Evolutionary conservation across 1,140 invertebrate genomes (phyloP).

Genomic region (Megathymus violae): DNA sequence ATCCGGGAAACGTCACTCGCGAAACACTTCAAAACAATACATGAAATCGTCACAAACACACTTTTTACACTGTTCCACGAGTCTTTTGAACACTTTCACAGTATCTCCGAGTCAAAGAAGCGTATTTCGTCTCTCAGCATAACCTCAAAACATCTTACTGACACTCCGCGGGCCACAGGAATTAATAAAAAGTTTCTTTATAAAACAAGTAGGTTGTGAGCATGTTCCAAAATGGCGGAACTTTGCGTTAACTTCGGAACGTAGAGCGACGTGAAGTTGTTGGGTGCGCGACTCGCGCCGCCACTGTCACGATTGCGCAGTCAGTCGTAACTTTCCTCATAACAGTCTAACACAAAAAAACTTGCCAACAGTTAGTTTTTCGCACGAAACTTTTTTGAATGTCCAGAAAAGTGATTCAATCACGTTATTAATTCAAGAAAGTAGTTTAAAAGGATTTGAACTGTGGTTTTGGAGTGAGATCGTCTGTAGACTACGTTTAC

Average conservation of each 20-base stretch:
- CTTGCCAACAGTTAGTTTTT: conserved; percentile 60
- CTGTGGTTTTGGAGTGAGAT: conserved; percentile 57
- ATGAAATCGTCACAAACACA: conserved; percentile 72
- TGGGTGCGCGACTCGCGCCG: conserved; percentile 72
- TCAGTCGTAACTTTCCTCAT: conserved; percentile 76
- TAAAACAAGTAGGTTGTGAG: conserved; percentile 85
- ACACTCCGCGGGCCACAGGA: conserved; percentile 83
- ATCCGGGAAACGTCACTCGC: conserved; percentile 70
- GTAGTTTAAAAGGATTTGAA: conserved; percentile 56
- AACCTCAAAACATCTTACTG: conserved; percentile 84
- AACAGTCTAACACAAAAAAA: conserved; percentile 66
- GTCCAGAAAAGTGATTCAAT: conserved; percentile 52
- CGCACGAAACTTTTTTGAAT: conserved; percentile 56
- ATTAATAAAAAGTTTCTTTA: conserved; percentile 86
- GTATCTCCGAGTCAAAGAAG: conserved; percentile 61
- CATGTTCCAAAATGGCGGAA: conserved; percentile 85
- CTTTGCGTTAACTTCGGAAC: conserved; percentile 84
- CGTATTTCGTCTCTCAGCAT: conserved; percentile 71
- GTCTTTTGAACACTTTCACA: conserved; percentile 55
- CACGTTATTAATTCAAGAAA: conserved; percentile 44
- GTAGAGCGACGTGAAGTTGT: conserved; percentile 82
- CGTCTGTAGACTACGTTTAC: conserved; percentile 57
- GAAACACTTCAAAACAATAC: conserved; percentile 81
- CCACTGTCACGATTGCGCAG: conserved; percentile 67
- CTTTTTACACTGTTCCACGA: conserved; percentile 42